Percentiles rank a stretch among this genome's conserved stretches.
Conservation (phyloP, 2,888 invertebrate species). For the Dorcus parallelipipedus region DNA sequence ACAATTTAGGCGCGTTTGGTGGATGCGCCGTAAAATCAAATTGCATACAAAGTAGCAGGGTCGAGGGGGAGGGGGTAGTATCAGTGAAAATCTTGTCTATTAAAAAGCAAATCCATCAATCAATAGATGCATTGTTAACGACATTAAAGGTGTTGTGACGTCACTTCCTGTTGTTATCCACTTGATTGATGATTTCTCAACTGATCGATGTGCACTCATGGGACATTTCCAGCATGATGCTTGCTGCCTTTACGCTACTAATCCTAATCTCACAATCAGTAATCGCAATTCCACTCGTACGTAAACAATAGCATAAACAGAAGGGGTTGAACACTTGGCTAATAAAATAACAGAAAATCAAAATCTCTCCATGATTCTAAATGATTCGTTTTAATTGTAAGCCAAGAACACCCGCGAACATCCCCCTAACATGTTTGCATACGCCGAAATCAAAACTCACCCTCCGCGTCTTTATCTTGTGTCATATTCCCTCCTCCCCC, state of each 20-base stretch:
- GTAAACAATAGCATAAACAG: no score
- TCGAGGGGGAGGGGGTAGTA: no score
- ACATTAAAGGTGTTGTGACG: slow-evolving; percentile 23
- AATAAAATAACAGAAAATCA: no score
- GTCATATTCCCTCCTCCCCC: slow-evolving; percentile 11
- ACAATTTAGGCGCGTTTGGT: neutral
- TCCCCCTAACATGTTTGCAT: slow-evolving; percentile 19
- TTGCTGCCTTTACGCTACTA: neutral
- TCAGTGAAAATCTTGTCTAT: slow-evolving; percentile 10
- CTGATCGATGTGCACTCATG: slow-evolving; percentile 17
- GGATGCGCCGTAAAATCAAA: neutral
- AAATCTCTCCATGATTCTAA: no score
- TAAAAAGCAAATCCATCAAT: slow-evolving; percentile 19
- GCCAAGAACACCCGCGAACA: slow-evolving; percentile 4
- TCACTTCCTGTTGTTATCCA: slow-evolving; percentile 25
- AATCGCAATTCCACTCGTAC: no score
- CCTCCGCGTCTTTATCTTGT: slow-evolving; percentile 19
- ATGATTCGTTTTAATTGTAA: no score
- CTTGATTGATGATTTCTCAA: slow-evolving; percentile 21
- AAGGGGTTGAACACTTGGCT: no score
- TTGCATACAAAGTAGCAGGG: no score
- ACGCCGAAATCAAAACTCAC: slow-evolving; percentile 20
- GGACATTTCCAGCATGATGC: slow-evolving; percentile 10
- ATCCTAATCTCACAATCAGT: no score
- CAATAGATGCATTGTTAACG: slow-evolving; percentile 23